phyloP scores from a whole-genome alignment of 2,888 invertebrate species.

The Cantharis nigra region DNA sequence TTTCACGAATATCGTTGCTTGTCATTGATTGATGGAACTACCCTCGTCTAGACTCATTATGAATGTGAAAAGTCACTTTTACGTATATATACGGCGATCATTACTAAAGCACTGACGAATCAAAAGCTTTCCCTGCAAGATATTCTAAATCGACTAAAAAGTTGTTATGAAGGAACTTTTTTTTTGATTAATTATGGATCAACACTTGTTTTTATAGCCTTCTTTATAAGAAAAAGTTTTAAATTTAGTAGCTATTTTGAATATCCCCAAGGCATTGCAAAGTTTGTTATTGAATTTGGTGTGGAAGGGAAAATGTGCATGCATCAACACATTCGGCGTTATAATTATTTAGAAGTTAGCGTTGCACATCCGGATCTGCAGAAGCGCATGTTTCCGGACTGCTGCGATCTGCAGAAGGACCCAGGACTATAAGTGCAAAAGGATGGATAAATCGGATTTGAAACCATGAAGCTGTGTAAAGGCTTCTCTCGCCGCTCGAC shows the following conservation, averaged over 20 bases:
- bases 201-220: not conserved
- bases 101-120: not conserved
- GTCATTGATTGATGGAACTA: conserved; percentile 21
- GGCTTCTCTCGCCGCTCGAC: conserved; percentile 48
- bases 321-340: conserved; percentile 37
- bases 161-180: not conserved
- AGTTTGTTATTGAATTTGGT: conserved; percentile 36
- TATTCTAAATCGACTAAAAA: not conserved
- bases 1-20: not conserved
- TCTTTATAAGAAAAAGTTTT: not conserved
- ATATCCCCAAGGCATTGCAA: conserved; percentile 21
- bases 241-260: not conserved
- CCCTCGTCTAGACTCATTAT: conserved; percentile 20
- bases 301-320: conserved; percentile 12
- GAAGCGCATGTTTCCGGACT: conserved; percentile 34
- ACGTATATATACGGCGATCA: conserved; percentile 4
- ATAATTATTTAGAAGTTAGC: conserved; percentile 38
- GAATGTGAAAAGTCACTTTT: conserved; percentile 18
- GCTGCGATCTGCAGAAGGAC: conserved; percentile 29
- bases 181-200: not conserved
- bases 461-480: conserved; percentile 55
- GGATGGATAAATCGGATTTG: conserved; percentile 55
- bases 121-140: not conserved
- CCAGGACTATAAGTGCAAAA: conserved; percentile 33
- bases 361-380: conserved; percentile 28